Evolutionary conservation across 2,797 vertebrate species (phyloP), one percentile per base, ranked within the genome.

Genomic region (Pogonophryne albipinna): DNA sequence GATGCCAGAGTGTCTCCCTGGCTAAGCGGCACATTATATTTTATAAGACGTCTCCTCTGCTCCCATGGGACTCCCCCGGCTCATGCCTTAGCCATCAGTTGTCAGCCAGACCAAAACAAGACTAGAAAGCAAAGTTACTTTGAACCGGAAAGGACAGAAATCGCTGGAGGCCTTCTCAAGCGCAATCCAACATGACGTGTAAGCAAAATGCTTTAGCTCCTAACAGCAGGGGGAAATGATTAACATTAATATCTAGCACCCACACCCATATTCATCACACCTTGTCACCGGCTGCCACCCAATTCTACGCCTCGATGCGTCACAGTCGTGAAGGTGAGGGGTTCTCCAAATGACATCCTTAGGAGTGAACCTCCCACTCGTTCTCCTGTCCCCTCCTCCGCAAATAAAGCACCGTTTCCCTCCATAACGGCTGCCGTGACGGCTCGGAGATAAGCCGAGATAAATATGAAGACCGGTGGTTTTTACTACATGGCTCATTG

Each of bases 401-500:
- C 70, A 71, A 79, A 76, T 82, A 75, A 84, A 84, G 71, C 76
- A 79, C 79, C 19, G 15, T 83, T 87, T 84, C 78, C 80, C 73
- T 76, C 76, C 65, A 65, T 88, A 84, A 87, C 76, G 79, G 79
- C 74, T 15, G 66, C 67, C 14, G 14, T 78, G 84, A 84, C 60
- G 52, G 81, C 82, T 86, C 60, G 12, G 57, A 91, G 83, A 91
- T 92, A 83, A 90, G 79, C 76, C 66, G 4, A 58, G 80, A 88
- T 87, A 88, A 88, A 91, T 87, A 88, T 83, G 85, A 87, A 87
- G 86, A 86, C 58, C 9, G 66, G 74, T 52, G 56, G 78, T 89
- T 88, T 88, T 2, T 78, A 82, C 82, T 78, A 51, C 87, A 90
- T 71, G 88, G 89, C 89, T 93, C 90, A 88, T 79, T 90, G 91